phyloP scores from a whole-genome alignment of 2,113 vertebrate genomes.

The Lagopus leucura region DNA sequence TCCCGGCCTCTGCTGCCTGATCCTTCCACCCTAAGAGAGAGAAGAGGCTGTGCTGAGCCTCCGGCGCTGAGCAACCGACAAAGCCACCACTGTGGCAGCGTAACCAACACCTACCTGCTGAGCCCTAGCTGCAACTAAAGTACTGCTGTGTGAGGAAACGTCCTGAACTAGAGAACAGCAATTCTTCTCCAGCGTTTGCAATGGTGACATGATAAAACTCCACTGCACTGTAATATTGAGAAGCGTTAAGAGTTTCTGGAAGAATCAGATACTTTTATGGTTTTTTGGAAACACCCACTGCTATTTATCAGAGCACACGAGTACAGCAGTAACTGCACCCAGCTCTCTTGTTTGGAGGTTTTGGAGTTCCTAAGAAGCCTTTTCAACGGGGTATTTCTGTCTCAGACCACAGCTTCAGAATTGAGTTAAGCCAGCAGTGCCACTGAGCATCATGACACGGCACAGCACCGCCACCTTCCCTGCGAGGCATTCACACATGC shows the following conservation, averaged over 20 bases:
- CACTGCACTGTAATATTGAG: not conserved
- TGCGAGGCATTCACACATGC: not conserved
- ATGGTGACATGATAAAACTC: not conserved
- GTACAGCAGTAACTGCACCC: rapidly evolving
- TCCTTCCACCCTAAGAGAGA: not conserved
- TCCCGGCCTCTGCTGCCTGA: not conserved
- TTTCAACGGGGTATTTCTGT: not conserved
- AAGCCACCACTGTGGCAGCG: not conserved
- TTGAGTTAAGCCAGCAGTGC: not conserved
- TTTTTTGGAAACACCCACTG: not conserved
- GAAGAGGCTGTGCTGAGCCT: not conserved
- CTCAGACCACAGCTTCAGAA: not conserved
- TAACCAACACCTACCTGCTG: not conserved
- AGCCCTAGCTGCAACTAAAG: not conserved
- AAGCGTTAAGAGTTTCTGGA: not conserved
- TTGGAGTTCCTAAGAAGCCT: not conserved
- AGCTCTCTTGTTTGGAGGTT: not conserved
- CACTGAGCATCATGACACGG: not conserved
- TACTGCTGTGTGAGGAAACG: not conserved
- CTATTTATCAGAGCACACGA: not conserved
- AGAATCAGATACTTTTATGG: not conserved
- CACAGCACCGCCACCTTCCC: not conserved
- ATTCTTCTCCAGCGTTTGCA: not conserved
- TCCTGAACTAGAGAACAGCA: not conserved
- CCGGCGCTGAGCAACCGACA: not conserved